Conservation (phyloP, 2,888 invertebrate genomes). For the Venusia cambrica region DNA sequence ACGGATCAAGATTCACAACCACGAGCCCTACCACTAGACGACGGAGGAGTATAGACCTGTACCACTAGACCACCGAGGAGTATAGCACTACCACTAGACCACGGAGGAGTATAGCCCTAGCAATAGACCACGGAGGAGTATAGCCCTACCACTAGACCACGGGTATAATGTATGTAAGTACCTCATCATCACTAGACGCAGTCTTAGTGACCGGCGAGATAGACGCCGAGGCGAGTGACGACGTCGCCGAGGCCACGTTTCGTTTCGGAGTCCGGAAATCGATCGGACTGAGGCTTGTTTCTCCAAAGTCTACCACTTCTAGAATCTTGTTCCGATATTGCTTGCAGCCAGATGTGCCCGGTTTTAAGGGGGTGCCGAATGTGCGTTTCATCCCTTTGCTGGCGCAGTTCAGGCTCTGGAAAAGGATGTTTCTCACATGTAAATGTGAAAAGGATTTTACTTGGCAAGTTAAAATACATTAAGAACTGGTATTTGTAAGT, state of each 20-base stretch:
- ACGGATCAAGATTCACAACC: too few relatives aligned
- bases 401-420: slow-evolving; percentile 52
- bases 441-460: too few relatives aligned
- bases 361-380: slow-evolving; percentile 64
- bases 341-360: slow-evolving; percentile 37
- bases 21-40: too few relatives aligned
- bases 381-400: slow-evolving; percentile 68
- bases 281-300: slow-evolving; percentile 66
- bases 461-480: too few relatives aligned
- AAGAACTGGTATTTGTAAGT: too few relatives aligned
- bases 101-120: too few relatives aligned
- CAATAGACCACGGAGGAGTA: too few relatives aligned
- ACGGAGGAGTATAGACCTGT: too few relatives aligned
- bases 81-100: too few relatives aligned
- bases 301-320: slow-evolving; percentile 63
- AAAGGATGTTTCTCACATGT: neutral
- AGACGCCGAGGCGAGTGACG: slow-evolving; percentile 55
- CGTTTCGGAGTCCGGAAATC: slow-evolving; percentile 60
- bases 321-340: slow-evolving; percentile 65
- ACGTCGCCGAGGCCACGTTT: slow-evolving; percentile 42
- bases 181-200: slow-evolving; percentile 68
- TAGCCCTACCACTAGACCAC: too few relatives aligned
- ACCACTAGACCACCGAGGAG: too few relatives aligned
- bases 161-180: too few relatives aligned
- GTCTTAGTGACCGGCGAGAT: slow-evolving; percentile 64